These are phyloP conservation scores for Bruchidius siliquastri DNA, from an alignment of 2,888 invertebrate species.

Conservation along the genomic window DNA sequence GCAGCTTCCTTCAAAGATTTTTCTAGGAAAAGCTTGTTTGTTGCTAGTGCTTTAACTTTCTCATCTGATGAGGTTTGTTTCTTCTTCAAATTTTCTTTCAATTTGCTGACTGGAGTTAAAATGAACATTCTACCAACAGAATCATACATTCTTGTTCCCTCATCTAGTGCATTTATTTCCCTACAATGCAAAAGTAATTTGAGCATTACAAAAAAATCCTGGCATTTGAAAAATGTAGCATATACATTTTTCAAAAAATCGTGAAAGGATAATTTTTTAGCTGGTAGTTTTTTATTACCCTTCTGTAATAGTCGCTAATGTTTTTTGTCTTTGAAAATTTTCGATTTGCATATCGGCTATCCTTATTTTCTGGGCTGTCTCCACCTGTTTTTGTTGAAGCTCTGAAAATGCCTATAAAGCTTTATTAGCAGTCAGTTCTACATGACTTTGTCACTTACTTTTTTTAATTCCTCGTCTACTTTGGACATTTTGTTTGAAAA, in stretches of 20 bases:
- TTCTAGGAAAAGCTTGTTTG: constrained; percentile 75
- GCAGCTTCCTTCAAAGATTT: constrained; percentile 78
- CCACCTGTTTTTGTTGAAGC: constrained; percentile 74
- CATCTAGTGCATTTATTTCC: constrained; percentile 58
- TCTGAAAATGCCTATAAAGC: constrained; percentile 66
- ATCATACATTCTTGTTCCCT: constrained; percentile 69
- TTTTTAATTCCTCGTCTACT: constrained; percentile 47
- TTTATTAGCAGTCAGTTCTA: not conserved
- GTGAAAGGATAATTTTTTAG: too few species aligned
- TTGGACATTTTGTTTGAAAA: constrained; percentile 28
- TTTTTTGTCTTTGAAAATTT: constrained; percentile 60
- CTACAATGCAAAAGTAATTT: constrained; percentile 30
- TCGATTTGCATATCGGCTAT: constrained; percentile 75
- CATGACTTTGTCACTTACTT: constrained; percentile 31
- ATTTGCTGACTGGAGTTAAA: constrained; percentile 60
- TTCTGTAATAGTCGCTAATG: constrained; percentile 68
- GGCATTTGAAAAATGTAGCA: not conserved
- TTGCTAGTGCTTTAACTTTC: constrained; percentile 68
- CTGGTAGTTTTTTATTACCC: too few species aligned
- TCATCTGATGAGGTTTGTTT: constrained; percentile 55
- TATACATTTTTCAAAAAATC: too few species aligned
- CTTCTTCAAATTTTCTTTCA: constrained; percentile 60
- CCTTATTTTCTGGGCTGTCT: constrained; percentile 74
- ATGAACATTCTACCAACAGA: constrained; percentile 83
- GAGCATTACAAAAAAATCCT: not conserved